Evolutionary conservation across 2,113 vertebrate genomes (phyloP).

Genomic region (Dunckerocampus dactyliophorus): DNA sequence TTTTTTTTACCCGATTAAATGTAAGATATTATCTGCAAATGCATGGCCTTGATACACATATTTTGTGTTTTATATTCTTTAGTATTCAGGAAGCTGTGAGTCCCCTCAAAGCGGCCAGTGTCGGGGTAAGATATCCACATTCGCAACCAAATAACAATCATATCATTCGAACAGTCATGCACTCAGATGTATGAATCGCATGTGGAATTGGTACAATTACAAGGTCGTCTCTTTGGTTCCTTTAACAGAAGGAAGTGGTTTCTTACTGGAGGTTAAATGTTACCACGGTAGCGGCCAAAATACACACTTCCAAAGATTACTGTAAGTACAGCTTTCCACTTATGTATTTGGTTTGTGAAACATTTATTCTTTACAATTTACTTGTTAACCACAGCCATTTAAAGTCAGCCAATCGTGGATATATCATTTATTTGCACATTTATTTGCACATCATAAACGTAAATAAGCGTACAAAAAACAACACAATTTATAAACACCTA

Average conservation of each 20-base stretch:
- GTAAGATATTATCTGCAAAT: background rate
- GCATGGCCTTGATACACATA: background rate
- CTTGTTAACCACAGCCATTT: background rate
- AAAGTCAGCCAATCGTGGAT: too few relatives aligned
- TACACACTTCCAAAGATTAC: conserved; percentile 32
- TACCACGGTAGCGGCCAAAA: conserved; percentile 41
- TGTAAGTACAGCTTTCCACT: conserved; percentile 32
- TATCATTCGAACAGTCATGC: background rate
- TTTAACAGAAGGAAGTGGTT: conserved; percentile 34
- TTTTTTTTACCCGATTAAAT: background rate
- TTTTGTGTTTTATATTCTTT: background rate
- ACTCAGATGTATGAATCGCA: too few relatives aligned
- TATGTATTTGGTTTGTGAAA: background rate
- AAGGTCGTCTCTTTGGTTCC: too few relatives aligned
- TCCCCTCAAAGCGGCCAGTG: background rate
- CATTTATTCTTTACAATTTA: background rate
- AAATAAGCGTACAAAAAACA: too few relatives aligned
- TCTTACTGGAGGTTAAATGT: conserved; percentile 50
- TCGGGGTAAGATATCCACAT: background rate
- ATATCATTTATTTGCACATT: too few relatives aligned
- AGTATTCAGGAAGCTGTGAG: background rate
- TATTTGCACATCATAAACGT: too few relatives aligned
- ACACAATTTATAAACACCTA: too few relatives aligned
- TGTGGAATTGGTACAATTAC: too few relatives aligned
- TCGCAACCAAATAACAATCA: background rate